Evolutionary conservation across 2,113 vertebrate genomes (phyloP).

Genomic region (Morone saxatilis): DNA sequence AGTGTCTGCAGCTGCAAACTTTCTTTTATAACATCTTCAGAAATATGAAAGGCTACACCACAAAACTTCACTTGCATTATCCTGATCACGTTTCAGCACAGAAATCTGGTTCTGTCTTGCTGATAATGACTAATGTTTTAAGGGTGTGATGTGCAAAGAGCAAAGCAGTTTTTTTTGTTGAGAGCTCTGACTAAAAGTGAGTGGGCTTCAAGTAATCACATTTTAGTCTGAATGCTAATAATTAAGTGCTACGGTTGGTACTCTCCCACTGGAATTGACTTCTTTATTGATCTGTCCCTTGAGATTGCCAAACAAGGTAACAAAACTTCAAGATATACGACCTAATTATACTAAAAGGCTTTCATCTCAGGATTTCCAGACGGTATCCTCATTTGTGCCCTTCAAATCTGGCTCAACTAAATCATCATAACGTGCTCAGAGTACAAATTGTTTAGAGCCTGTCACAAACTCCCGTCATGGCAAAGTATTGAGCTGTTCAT

Average conservation of each 20-base stretch:
- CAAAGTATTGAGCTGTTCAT: not conserved
- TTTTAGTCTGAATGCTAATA: not conserved
- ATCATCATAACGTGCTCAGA: slow-evolving; percentile 3
- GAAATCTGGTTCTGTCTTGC: slow-evolving; percentile 8
- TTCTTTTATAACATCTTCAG: not conserved
- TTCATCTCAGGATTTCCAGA: slow-evolving; percentile 20
- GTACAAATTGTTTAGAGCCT: not conserved
- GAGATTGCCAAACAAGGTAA: not conserved
- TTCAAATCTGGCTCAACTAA: slow-evolving; percentile 13
- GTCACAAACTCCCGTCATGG: not conserved
- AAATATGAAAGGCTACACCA: not conserved
- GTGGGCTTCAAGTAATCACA: slow-evolving; percentile 8
- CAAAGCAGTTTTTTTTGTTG: slow-evolving; percentile 17
- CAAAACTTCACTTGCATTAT: not conserved
- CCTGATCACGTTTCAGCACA: slow-evolving; percentile 16
- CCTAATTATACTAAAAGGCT: slow-evolving; percentile 54
- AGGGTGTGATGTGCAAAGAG: not conserved
- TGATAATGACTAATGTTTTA: not conserved
- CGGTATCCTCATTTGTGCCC: slow-evolving; percentile 4
- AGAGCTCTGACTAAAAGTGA: not conserved
- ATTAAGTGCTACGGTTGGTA: slow-evolving; percentile 16
- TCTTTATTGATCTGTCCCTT: slow-evolving; percentile 32
- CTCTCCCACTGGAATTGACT: slow-evolving; percentile 27
- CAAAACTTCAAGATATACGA: slow-evolving; percentile 45
- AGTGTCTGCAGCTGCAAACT: not conserved